phyloP scores from a whole-genome alignment of 2,888 invertebrate species.

The Sympetrum striolatum region DNA sequence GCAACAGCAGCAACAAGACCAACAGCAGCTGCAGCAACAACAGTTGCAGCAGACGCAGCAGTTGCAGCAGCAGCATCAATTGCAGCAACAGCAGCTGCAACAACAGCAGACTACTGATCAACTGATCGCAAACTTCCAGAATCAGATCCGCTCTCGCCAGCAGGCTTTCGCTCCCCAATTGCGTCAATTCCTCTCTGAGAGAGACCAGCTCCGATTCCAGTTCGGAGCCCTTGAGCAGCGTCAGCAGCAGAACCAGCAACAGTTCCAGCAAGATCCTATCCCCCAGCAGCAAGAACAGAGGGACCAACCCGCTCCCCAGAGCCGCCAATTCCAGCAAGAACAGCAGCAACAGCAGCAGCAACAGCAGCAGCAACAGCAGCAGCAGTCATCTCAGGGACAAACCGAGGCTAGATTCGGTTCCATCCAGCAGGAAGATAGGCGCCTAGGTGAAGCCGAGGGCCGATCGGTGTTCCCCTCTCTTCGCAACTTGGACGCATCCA shows the following conservation, averaged over 20 bases:
- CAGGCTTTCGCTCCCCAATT: conserved; percentile 16
- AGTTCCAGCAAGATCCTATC: conserved; percentile 50
- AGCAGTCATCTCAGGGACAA: conserved; percentile 50
- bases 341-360: conserved; percentile 50
- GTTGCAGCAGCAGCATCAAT: conserved; percentile 46
- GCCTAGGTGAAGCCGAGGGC: not conserved
- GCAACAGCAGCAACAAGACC: conserved; percentile 48
- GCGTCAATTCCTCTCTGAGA: conserved; percentile 40
- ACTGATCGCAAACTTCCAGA: conserved; percentile 44
- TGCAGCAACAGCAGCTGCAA: conserved; percentile 45
- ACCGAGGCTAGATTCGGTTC: conserved; percentile 23
- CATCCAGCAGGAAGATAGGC: not conserved
- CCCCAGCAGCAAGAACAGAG: no score
- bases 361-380: conserved; percentile 51
- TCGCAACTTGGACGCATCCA: conserved; percentile 55
- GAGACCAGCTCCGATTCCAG: conserved; percentile 46
- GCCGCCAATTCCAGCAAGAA: no score
- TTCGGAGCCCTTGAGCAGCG: conserved; percentile 46
- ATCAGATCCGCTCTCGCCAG: conserved; percentile 43
- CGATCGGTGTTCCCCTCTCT: conserved; percentile 54
- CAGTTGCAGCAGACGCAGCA: conserved; percentile 47
- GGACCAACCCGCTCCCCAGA: no score
- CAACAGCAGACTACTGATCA: conserved; percentile 44
- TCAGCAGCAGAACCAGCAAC: conserved; percentile 48
- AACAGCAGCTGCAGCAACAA: conserved; percentile 46